phyloP scores from a whole-genome alignment of 2,888 invertebrate genomes.

The Drosophila melanosoma region DNA sequence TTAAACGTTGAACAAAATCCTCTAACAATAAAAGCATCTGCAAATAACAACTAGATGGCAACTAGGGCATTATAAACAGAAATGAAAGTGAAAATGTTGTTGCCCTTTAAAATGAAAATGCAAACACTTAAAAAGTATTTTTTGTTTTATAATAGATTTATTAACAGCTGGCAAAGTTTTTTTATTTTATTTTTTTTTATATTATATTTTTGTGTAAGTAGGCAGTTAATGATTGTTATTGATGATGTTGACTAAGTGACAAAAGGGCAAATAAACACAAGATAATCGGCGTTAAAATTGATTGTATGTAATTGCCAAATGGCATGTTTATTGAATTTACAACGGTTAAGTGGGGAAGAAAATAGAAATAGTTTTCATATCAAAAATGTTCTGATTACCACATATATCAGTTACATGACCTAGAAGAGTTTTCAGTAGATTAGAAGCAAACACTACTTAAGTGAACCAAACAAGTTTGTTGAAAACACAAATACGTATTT shows the following conservation, averaged over 20 bases:
- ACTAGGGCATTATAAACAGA: constrained; percentile 4
- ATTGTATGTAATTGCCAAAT: constrained; percentile 7
- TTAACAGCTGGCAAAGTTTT: not conserved
- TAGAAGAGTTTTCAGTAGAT: constrained; percentile 18
- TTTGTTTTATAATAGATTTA: not conserved
- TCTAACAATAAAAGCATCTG: constrained; percentile 24
- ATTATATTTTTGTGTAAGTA: not conserved
- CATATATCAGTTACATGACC: constrained; percentile 35
- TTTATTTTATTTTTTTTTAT: not conserved
- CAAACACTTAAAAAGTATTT: constrained; percentile 8
- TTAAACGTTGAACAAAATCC: constrained; percentile 35
- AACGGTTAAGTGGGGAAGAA: not conserved
- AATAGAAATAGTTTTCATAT: constrained; percentile 14
- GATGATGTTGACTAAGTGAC: constrained; percentile 4
- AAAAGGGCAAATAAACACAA: constrained; percentile 12
- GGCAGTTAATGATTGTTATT: constrained; percentile 16
- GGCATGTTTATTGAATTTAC: constrained; percentile 4
- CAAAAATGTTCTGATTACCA: not conserved
- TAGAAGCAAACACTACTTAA: constrained; percentile 8
- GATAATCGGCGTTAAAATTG: constrained; percentile 17
- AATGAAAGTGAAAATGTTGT: constrained; percentile 43
- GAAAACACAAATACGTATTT: not conserved
- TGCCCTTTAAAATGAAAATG: constrained; percentile 9
- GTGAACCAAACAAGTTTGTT: constrained; percentile 3
- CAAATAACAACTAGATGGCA: constrained; percentile 20